phyloP scores from a whole-genome alignment of 2,113 vertebrate species.

The Daubentonia madagascariensis region DNA sequence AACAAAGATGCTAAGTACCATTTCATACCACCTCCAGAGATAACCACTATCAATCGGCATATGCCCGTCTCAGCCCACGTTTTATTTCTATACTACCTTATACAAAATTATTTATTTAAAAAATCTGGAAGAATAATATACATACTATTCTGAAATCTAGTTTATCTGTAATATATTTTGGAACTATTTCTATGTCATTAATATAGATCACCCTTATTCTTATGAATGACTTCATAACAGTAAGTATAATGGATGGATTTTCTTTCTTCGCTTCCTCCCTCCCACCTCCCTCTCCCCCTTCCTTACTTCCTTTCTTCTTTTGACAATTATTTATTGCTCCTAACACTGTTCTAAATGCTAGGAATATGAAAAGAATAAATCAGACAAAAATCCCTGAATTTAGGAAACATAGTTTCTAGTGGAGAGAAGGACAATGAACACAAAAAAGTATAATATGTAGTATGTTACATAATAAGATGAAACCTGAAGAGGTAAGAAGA shows the following conservation, averaged over 20 bases:
- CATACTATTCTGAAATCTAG: background rate
- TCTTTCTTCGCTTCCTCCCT: fast-evolving
- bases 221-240: background rate
- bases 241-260: background rate
- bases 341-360: background rate
- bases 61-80: background rate
- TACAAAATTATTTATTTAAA: constrained; percentile 1
- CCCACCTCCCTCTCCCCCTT: background rate
- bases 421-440: background rate
- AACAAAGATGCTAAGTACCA: background rate
- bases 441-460: background rate
- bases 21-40: background rate
- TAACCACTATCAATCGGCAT: background rate
- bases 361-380: background rate
- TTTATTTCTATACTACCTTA: background rate
- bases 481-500: background rate
- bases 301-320: background rate
- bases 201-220: background rate
- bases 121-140: background rate
- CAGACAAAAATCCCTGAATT: background rate
- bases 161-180: background rate
- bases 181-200: background rate
- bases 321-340: background rate
- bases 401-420: background rate
- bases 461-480: background rate